A percentile compares a stretch with the other conserved stretches of the same genome.
These are phyloP conservation scores for Lagopus muta DNA, from an alignment of 2,113 vertebrate species.

Conservation along the genomic window DNA sequence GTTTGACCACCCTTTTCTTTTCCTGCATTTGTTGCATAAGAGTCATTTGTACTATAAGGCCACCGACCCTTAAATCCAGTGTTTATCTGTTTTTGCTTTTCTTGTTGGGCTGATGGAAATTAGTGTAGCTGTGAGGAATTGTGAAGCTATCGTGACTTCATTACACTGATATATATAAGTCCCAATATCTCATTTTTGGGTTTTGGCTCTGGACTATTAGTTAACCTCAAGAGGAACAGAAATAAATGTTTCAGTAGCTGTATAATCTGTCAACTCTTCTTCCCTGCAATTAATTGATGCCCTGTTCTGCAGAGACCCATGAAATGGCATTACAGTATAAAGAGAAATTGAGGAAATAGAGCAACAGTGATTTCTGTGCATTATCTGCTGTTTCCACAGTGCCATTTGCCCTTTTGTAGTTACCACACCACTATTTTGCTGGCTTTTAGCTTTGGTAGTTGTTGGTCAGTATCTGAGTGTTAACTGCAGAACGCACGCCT, in stretches of 20 bases:
- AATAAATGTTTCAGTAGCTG: neutral
- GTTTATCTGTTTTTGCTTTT: neutral
- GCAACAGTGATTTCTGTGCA: neutral
- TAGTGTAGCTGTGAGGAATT: neutral
- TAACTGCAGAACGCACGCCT: neutral
- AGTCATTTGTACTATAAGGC: neutral
- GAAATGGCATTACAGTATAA: neutral
- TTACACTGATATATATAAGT: neutral
- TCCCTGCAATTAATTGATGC: neutral
- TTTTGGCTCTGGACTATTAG: neutral
- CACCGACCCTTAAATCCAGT: neutral
- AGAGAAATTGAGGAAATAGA: neutral
- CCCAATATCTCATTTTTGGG: accelerated
- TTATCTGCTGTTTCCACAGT: accelerated
- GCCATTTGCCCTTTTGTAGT: neutral
- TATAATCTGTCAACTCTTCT: accelerated
- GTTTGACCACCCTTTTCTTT: neutral
- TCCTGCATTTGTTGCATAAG: neutral
- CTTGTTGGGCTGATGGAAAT: neutral
- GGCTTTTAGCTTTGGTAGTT: neutral
- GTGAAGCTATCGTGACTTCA: neutral
- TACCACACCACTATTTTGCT: neutral
- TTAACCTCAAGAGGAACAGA: neutral
- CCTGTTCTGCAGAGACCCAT: neutral
- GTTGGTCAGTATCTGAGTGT: neutral